Conservation (phyloP, 2,888 invertebrate genomes). For the Scaptomyza cyrtandrae region DNA sequence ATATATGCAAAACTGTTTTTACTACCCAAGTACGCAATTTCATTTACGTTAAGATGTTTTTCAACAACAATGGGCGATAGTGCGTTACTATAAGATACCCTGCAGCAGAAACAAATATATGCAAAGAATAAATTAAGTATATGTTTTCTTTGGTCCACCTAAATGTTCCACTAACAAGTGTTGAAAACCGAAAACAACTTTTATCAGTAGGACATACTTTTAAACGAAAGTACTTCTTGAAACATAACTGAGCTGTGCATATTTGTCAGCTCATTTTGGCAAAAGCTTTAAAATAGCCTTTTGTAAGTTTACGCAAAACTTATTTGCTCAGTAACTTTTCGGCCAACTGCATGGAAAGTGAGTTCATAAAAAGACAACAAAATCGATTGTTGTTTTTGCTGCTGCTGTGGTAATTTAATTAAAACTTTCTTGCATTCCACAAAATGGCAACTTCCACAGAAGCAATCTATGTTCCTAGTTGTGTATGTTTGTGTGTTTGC, state of each 20-base stretch:
- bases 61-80: not conserved
- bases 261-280: constrained; percentile 16
- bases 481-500: constrained; percentile 22
- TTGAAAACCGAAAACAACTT: not conserved
- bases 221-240: not conserved
- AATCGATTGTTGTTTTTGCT: constrained; percentile 9
- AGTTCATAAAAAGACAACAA: constrained; percentile 31
- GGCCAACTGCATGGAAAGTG: constrained; percentile 13
- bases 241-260: not conserved
- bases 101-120: not conserved
- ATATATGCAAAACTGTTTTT: constrained; percentile 35
- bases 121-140: not conserved
- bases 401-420: constrained; percentile 66
- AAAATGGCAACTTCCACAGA: constrained; percentile 27
- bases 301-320: constrained; percentile 57
- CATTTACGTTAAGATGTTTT: constrained; percentile 36
- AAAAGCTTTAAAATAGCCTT: constrained; percentile 43
- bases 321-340: constrained; percentile 49
- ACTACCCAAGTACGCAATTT: constrained; percentile 45
- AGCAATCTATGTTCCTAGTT: not conserved
- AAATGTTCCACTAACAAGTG: not conserved
- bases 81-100: not conserved
- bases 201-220: not conserved
- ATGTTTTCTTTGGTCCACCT: not conserved
- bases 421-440: constrained; percentile 62